Percentiles rank a stretch among this genome's conserved stretches.
Conservation (phyloP, 2,797 vertebrate genomes). For the Spinibarbus caldwelli region DNA sequence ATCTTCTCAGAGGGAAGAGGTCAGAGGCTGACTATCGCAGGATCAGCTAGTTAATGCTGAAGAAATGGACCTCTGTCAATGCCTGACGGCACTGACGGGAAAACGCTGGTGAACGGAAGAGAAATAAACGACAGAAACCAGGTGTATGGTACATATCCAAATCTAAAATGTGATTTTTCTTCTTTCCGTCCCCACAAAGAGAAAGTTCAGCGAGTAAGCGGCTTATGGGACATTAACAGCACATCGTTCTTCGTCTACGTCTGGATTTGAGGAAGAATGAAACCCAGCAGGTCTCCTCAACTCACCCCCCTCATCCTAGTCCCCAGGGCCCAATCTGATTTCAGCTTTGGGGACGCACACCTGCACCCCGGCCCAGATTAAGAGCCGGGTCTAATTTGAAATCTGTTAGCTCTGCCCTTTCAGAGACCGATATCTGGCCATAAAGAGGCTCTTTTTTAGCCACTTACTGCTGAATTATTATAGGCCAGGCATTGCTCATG, state of each 20-base stretch:
- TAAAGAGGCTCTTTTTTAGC: conserved; percentile 68
- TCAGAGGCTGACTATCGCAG: conserved; percentile 66
- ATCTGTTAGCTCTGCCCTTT: conserved; percentile 79
- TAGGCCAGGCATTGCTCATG: conserved; percentile 72
- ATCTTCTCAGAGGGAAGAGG: conserved; percentile 66
- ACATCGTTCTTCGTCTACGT: conserved; percentile 10
- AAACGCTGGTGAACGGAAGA: not conserved
- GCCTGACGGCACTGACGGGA: conserved; percentile 8
- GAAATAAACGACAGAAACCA: not conserved
- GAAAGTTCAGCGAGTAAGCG: conserved; percentile 26
- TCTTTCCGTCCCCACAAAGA: not conserved
- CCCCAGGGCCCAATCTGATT: conserved; percentile 76
- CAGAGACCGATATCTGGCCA: conserved; percentile 78
- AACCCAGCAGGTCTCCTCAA: conserved; percentile 47
- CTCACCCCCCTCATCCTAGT: conserved; percentile 57
- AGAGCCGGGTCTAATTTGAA: conserved; percentile 79
- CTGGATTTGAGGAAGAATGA: conserved; percentile 42
- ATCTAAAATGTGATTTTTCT: conserved; percentile 33
- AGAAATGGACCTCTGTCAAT: conserved; percentile 58
- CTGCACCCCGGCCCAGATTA: conserved; percentile 79
- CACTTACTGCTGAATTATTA: conserved; percentile 78
- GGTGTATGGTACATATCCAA: not conserved
- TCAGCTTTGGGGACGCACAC: conserved; percentile 66
- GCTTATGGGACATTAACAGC: conserved; percentile 16
- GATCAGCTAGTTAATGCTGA: conserved; percentile 68